A percentile compares a stretch with the other conserved stretches of the same genome.
phyloP scores from a whole-genome alignment of 2,888 invertebrate genomes.

The Therioaphis trifolii region DNA sequence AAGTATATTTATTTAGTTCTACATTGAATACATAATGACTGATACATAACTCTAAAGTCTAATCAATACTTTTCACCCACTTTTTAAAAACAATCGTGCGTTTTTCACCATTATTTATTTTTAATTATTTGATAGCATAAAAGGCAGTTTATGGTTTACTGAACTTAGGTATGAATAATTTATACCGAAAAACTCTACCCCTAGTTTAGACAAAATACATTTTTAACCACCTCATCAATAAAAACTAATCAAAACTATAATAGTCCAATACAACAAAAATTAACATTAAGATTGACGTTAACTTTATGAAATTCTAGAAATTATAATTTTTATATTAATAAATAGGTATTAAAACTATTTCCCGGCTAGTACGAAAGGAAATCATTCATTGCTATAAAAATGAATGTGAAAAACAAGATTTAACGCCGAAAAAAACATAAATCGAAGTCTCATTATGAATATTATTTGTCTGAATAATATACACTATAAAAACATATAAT shows the following conservation, averaged over 20 bases:
- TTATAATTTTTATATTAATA: no score
- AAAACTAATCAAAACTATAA: neutral
- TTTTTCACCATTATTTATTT: neutral
- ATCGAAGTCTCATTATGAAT: no score
- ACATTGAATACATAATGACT: conserved; percentile 7
- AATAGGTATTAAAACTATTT: no score
- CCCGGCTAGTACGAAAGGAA: no score
- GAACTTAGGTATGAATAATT: neutral
- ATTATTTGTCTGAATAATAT: no score
- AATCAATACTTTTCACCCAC: conserved; percentile 42
- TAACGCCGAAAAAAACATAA: no score
- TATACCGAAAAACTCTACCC: neutral
- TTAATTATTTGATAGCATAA: neutral
- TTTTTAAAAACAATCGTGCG: conserved; percentile 25
- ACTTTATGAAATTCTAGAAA: no score
- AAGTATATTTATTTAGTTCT: neutral
- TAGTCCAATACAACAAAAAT: no score
- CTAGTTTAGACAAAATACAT: neutral
- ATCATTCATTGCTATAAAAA: no score
- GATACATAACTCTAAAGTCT: neutral
- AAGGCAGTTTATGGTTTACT: neutral
- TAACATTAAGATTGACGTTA: no score
- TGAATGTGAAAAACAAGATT: no score
- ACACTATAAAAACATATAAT: no score
- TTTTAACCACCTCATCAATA: neutral